Conservation (phyloP, 2,797 vertebrate genomes). For the Betta splendens region DNA sequence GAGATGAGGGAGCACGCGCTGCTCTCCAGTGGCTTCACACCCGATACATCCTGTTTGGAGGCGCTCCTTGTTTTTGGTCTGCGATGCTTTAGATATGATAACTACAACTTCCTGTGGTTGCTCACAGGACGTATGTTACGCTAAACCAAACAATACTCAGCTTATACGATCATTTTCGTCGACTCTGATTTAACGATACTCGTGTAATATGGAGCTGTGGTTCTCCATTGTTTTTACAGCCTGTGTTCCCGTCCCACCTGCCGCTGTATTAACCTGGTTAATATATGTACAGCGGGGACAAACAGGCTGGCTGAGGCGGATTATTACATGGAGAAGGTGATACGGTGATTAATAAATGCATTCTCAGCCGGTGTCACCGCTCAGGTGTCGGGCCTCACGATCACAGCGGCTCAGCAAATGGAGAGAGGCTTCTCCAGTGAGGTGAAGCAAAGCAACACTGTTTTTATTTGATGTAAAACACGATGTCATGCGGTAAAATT, state of each 20-base stretch:
- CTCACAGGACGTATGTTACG: constrained; percentile 12
- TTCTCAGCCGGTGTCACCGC: background rate
- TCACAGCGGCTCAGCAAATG: background rate
- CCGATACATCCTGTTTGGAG: constrained; percentile 27
- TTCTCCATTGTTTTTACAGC: background rate
- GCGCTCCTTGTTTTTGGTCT: constrained; percentile 6
- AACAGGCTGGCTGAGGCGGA: background rate
- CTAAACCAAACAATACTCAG: background rate
- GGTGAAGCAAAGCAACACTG: too few relatives aligned
- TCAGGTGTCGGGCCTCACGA: background rate
- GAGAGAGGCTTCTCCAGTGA: too few relatives aligned
- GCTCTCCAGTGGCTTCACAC: constrained; percentile 25
- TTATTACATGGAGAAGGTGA: background rate
- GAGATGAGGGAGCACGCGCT: constrained; percentile 8
- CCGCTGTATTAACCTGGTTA: background rate
- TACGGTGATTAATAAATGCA: background rate
- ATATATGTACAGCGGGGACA: background rate
- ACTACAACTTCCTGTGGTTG: constrained; percentile 32
- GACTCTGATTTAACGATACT: background rate
- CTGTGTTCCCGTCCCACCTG: background rate
- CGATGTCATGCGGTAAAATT: too few relatives aligned
- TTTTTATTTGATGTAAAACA: too few relatives aligned
- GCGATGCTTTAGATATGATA: constrained; percentile 20
- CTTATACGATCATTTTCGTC: background rate
- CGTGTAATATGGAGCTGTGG: background rate